A percentile compares a stretch with the other conserved stretches of the same genome.
Conservation (phyloP, 2,113 vertebrate species). For the Halcyon malimbica region DNA sequence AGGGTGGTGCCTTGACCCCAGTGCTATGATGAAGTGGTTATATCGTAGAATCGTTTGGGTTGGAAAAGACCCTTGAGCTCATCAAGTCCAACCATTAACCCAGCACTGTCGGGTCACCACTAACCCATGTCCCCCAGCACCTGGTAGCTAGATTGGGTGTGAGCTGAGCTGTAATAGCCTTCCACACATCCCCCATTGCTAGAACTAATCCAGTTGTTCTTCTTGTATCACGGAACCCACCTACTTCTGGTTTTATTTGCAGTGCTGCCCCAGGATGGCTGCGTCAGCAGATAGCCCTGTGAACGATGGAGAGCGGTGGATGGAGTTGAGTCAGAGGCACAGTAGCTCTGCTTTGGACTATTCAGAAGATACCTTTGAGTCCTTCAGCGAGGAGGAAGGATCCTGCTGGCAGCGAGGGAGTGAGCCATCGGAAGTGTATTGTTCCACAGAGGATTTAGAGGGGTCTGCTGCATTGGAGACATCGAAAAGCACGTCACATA, state of each 20-base stretch:
- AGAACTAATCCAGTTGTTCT: accelerated
- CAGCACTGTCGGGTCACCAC: background rate
- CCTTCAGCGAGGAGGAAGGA: background rate
- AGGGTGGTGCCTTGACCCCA: background rate
- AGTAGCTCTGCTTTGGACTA: background rate
- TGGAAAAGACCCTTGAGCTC: background rate
- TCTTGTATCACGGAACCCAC: background rate
- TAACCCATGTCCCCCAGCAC: too few species aligned
- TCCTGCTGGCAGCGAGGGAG: background rate
- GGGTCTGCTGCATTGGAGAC: background rate
- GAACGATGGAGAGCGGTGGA: background rate
- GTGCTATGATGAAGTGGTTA: background rate
- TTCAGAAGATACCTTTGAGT: slow-evolving; percentile 17
- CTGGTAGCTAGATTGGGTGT: background rate
- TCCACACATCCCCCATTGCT: accelerated
- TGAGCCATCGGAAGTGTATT: background rate
- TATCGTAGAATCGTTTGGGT: background rate
- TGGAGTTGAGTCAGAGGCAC: background rate
- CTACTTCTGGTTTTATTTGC: background rate
- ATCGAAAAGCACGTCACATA: background rate
- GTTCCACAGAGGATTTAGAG: background rate
- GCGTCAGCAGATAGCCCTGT: background rate
- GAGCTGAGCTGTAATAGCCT: background rate
- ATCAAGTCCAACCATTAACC: background rate
- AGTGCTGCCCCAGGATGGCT: background rate